Percentiles rank a stretch among this genome's conserved stretches.
phyloP scores from a whole-genome alignment of 2,113 vertebrate genomes.

The Accipiter virgatus region DNA sequence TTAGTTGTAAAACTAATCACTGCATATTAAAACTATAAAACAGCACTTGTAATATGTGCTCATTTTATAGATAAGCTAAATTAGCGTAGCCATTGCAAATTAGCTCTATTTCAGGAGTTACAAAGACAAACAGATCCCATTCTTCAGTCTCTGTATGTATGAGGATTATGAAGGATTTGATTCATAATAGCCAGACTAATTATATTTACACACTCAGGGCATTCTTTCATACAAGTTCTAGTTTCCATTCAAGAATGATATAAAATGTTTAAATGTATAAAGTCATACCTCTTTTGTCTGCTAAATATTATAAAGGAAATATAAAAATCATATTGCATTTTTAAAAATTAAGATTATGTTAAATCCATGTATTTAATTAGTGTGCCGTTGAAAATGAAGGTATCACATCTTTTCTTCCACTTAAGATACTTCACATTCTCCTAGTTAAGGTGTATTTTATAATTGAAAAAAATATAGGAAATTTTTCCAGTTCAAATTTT shows the following conservation, averaged over 20 bases:
- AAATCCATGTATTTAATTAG: not conserved
- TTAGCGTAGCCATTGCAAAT: conserved; percentile 46
- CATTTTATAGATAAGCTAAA: conserved; percentile 66
- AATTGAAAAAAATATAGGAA: not conserved
- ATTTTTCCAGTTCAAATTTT: not conserved
- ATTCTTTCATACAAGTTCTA: not conserved
- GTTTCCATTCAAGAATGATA: conserved; percentile 3
- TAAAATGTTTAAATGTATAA: conserved; percentile 14
- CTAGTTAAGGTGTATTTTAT: not conserved
- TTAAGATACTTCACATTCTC: not conserved
- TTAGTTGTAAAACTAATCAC: conserved; percentile 62
- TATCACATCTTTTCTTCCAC: not conserved
- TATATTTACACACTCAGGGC: conserved; percentile 44
- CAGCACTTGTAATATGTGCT: conserved; percentile 28
- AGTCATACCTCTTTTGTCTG: not conserved
- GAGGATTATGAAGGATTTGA: conserved; percentile 60
- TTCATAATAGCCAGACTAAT: conserved; percentile 60
- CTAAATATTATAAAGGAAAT: not conserved
- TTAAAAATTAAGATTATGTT: not conserved
- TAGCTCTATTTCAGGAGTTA: conserved; percentile 27
- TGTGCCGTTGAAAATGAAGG: not conserved
- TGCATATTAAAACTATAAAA: conserved; percentile 61
- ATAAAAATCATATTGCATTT: not conserved
- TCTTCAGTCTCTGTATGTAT: not conserved
- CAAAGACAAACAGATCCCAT: conserved; percentile 41